Evolutionary conservation across 2,797 vertebrate species (phyloP).

Genomic region (Lacerta viridis): DNA sequence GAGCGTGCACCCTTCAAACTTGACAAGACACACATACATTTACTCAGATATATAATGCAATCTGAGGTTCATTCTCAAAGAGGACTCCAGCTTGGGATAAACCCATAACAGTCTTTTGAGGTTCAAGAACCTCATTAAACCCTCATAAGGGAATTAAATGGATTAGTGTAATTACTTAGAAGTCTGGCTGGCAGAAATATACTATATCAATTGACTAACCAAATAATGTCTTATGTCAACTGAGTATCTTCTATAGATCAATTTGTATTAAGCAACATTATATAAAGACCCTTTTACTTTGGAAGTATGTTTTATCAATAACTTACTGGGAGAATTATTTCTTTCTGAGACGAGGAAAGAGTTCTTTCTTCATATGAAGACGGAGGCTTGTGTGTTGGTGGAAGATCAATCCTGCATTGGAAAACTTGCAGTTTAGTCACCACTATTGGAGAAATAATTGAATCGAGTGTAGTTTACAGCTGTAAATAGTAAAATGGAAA

Average conservation of each 20-base stretch:
- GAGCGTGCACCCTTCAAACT: neutral
- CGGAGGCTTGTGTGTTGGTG: slow-evolving; percentile 82
- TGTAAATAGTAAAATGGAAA: neutral
- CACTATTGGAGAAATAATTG: neutral
- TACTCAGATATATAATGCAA: neutral
- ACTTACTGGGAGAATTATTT: slow-evolving; percentile 77
- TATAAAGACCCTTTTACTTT: neutral
- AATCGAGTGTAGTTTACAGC: neutral
- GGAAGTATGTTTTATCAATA: slow-evolving; percentile 3
- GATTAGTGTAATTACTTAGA: neutral
- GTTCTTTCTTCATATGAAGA: slow-evolving; percentile 71
- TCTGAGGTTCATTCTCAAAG: neutral
- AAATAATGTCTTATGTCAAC: neutral
- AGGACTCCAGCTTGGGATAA: neutral
- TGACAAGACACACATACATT: neutral
- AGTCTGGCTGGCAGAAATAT: neutral
- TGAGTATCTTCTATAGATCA: neutral
- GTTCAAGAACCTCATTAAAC: neutral
- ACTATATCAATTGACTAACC: neutral
- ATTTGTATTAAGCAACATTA: neutral
- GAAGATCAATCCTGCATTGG: slow-evolving; percentile 81
- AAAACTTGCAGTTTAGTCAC: slow-evolving; percentile 39
- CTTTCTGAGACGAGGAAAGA: slow-evolving; percentile 72
- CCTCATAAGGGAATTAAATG: neutral
- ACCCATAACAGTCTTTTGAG: neutral